Percentiles rank a stretch among this genome's conserved stretches.
These are phyloP conservation scores for Cydia strobilella DNA, from an alignment of 1,140 invertebrate species.

Conservation along the genomic window DNA sequence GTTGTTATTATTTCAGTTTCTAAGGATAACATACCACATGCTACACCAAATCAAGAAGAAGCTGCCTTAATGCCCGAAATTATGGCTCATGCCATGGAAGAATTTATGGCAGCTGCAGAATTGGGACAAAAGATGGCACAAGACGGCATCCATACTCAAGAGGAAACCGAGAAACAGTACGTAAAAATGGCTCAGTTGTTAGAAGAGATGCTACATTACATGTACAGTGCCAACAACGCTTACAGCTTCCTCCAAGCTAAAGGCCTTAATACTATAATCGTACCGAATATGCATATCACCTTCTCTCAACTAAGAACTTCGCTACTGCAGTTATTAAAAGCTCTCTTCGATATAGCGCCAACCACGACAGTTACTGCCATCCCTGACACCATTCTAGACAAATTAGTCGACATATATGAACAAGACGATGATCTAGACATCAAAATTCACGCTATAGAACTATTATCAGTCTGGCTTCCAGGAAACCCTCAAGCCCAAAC, in stretches of 20 bases:
- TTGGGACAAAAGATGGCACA: constrained; percentile 39
- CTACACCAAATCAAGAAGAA: not conserved
- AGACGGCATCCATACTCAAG: constrained; percentile 40
- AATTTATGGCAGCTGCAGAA: constrained; percentile 40
- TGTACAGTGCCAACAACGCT: constrained; percentile 44
- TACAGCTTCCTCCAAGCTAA: constrained; percentile 56
- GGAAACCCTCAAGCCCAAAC: constrained; percentile 60
- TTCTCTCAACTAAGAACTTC: constrained; percentile 43
- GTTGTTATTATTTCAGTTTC: not conserved
- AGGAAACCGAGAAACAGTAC: constrained; percentile 46
- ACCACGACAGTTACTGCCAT: constrained; percentile 48
- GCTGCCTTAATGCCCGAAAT: not conserved
- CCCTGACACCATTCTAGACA: constrained; percentile 53
- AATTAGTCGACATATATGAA: constrained; percentile 65
- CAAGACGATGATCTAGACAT: constrained; percentile 52
- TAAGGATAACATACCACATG: not conserved
- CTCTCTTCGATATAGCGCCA: constrained; percentile 50
- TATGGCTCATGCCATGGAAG: constrained; percentile 45
- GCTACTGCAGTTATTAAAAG: constrained; percentile 50
- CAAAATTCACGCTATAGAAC: constrained; percentile 57
- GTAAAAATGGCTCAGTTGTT: constrained; percentile 43
- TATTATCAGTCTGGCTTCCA: constrained; percentile 60
- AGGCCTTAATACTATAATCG: constrained; percentile 54
- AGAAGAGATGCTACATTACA: constrained; percentile 42
- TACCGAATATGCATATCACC: constrained; percentile 42